Evolutionary conservation across 2,888 invertebrate species (phyloP).

Genomic region (Loripinus fragilis): DNA sequence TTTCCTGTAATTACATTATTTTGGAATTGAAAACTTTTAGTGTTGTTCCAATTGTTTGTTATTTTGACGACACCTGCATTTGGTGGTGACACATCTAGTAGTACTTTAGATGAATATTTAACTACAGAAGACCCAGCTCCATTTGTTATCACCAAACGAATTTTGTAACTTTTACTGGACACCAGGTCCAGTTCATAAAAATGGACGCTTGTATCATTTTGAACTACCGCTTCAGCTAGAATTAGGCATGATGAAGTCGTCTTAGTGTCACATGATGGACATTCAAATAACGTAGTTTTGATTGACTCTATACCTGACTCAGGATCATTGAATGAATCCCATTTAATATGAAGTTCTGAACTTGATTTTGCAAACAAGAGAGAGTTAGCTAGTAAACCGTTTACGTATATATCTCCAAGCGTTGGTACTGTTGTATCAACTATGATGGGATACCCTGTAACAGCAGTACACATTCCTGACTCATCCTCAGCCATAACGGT

Average conservation of each 20-base stretch:
- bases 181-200: constrained; percentile 47
- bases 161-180: constrained; percentile 31
- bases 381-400: constrained; percentile 19
- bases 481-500: constrained; percentile 54
- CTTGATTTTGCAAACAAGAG: background rate
- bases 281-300: constrained; percentile 27
- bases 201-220: constrained; percentile 22
- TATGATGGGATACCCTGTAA: constrained; percentile 29
- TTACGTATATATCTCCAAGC: constrained; percentile 28
- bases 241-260: background rate
- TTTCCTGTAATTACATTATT: constrained; percentile 23
- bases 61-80: constrained; percentile 48
- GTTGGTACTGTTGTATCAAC: constrained; percentile 58
- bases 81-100: constrained; percentile 44
- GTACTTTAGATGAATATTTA: constrained; percentile 24
- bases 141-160: constrained; percentile 44
- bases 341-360: constrained; percentile 26
- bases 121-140: constrained; percentile 35
- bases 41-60: constrained; percentile 37
- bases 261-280: constrained; percentile 12
- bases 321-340: constrained; percentile 39
- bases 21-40: constrained; percentile 36
- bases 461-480: constrained; percentile 46
- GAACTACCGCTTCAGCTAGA: constrained; percentile 10
- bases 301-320: constrained; percentile 39